Conservation (phyloP, 2,113 vertebrate genomes). For the Emydocephalus ijimae region DNA sequence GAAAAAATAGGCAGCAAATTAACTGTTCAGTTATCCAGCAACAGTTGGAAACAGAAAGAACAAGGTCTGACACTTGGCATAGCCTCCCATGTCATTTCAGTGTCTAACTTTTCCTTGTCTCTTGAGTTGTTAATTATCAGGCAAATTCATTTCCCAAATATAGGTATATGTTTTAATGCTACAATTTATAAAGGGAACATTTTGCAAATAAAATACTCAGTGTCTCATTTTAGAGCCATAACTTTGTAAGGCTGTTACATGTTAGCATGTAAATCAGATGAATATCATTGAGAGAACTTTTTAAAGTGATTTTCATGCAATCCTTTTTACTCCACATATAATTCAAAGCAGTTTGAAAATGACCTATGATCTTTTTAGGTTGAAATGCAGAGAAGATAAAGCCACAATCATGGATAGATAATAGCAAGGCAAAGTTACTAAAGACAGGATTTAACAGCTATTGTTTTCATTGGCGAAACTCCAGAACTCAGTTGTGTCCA, state of each 20-base stretch:
- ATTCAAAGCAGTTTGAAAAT: background rate
- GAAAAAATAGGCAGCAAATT: background rate
- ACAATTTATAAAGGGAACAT: background rate
- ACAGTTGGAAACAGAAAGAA: background rate
- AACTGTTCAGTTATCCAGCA: background rate
- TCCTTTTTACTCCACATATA: background rate
- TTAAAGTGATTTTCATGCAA: background rate
- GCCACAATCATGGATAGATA: background rate
- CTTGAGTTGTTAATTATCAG: background rate
- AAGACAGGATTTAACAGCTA: background rate
- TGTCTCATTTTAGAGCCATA: background rate
- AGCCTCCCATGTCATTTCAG: background rate
- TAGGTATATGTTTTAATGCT: background rate
- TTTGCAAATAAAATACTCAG: background rate
- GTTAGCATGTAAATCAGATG: background rate
- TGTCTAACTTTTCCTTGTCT: background rate
- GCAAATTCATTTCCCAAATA: background rate
- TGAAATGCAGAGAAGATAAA: background rate
- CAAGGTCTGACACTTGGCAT: background rate
- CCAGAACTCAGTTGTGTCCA: background rate
- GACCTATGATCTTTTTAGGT: background rate
- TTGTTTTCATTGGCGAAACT: background rate
- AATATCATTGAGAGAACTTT: background rate
- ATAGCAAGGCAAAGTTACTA: background rate
- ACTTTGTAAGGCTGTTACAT: background rate